Evolutionary conservation across 2,113 vertebrate species (phyloP), one percentile per base, ranked within the genome.

Genomic region (Scytalopus superciliaris): DNA sequence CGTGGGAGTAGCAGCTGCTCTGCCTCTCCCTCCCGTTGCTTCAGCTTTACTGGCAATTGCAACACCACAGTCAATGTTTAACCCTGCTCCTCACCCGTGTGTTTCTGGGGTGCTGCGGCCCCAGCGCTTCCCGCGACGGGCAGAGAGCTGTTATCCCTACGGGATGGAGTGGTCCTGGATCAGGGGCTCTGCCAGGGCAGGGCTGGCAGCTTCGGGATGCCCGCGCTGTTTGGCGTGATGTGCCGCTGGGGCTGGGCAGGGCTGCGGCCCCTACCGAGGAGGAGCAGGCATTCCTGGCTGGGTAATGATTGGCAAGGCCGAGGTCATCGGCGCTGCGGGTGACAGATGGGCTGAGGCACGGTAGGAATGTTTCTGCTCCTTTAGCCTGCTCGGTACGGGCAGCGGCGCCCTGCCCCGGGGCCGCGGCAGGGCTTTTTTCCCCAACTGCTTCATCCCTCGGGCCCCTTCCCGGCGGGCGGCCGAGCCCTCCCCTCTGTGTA

Each of bases 201-300:
- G 23, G 23, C 25, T 11, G 14, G 56, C 56, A 59, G 22, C 56
- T 24, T n/a, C n/a, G 8, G 44, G 42, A 35, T 2, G 24, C 39
- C 23, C 2, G 6, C 13, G n/a, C 33, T 3, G 23, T 6, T 13
- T 12, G 84, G 27, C 19, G 39, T 19, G 47, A 16, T 1, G 9
- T n/a, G 18, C 22, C 35, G 1, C 1, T 0, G 7, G 42, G n/a
- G 12, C n/a, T 15, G 57, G 33, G 24, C 2, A 12, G 0, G 1
- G 73, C 55, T 4, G 47, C 50, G 55, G 44, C 44, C 44, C 30
- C 9, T 8, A 28, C 18, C 39, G 2, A 0, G 31, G 2, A 0
- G 31, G n/a, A 33, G 17, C 3, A 12, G 35, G 2, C 13, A 1
- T 74, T 62, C 59, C 28, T 28, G 68, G 3, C 68, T 49, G 90